These are phyloP conservation scores for Adelges cooleyi DNA, from an alignment of 1,140 invertebrate genomes.

Conservation along the genomic window DNA sequence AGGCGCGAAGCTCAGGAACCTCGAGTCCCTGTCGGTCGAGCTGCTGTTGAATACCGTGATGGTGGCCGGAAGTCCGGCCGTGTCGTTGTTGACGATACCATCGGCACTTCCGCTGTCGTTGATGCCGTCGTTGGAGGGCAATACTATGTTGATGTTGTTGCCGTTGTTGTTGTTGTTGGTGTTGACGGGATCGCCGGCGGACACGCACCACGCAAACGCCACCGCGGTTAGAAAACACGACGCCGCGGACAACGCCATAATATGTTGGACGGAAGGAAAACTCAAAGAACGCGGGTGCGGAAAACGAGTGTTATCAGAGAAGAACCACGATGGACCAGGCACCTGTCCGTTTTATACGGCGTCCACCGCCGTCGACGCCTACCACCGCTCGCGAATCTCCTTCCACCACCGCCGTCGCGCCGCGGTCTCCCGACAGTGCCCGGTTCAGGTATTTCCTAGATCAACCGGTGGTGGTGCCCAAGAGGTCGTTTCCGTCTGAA, in stretches of 20 bases:
- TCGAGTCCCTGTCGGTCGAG: neutral
- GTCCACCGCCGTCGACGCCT: neutral
- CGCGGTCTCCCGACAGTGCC: neutral
- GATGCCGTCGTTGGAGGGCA: neutral
- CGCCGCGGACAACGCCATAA: neutral
- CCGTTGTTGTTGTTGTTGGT: too few species aligned
- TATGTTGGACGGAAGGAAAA: too few species aligned
- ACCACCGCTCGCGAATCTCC: neutral
- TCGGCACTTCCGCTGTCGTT: neutral
- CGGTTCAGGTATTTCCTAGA: too few species aligned
- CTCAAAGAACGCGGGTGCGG: too few species aligned
- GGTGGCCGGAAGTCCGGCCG: neutral
- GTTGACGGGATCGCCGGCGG: neutral
- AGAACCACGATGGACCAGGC: neutral
- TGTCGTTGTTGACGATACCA: too few species aligned
- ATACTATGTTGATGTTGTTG: too few species aligned
- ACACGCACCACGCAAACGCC: neutral
- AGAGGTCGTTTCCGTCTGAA: too few species aligned
- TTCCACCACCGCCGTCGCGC: neutral
- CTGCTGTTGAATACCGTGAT: constrained; percentile 15
- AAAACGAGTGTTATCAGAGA: neutral
- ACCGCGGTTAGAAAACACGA: neutral
- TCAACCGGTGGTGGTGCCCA: too few species aligned
- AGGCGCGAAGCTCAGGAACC: constrained; percentile 5
- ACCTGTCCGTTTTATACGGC: constrained; percentile 10